These are phyloP conservation scores for Limnephilus lunatus DNA, from an alignment of 2,888 invertebrate genomes.

Conservation along the genomic window DNA sequence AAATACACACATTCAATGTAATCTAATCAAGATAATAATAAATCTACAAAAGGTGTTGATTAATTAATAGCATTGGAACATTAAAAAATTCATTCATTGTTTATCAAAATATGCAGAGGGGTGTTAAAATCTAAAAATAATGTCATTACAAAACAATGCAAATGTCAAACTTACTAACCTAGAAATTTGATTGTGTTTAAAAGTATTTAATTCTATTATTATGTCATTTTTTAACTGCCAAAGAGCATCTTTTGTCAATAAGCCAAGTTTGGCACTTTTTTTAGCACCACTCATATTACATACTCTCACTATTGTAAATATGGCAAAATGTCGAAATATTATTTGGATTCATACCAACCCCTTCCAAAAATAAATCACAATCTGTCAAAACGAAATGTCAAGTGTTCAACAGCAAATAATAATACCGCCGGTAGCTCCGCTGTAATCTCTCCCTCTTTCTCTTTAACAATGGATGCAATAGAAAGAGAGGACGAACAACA, in stretches of 20 bases:
- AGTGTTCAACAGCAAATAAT: neutral
- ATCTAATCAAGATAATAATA: neutral
- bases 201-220: slow-evolving; percentile 53
- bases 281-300: slow-evolving; percentile 54
- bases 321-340: neutral
- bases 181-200: slow-evolving; percentile 52
- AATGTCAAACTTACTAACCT: slow-evolving; percentile 55
- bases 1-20: neutral
- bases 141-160: neutral
- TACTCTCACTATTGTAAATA: slow-evolving; percentile 8
- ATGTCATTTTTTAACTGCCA: slow-evolving; percentile 59
- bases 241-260: slow-evolving; percentile 60
- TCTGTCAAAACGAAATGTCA: neutral
- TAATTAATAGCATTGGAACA: neutral
- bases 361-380: neutral
- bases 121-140: slow-evolving; percentile 10
- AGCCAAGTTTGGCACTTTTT: slow-evolving; percentile 48
- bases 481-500: neutral
- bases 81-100: neutral
- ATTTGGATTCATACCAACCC: neutral
- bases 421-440: too few relatives aligned
- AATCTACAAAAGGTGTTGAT: neutral
- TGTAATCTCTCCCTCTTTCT: too few relatives aligned
- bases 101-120: neutral
- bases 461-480: too few relatives aligned